phyloP scores from a whole-genome alignment of 2,113 vertebrate species.

The Callipepla californica region DNA sequence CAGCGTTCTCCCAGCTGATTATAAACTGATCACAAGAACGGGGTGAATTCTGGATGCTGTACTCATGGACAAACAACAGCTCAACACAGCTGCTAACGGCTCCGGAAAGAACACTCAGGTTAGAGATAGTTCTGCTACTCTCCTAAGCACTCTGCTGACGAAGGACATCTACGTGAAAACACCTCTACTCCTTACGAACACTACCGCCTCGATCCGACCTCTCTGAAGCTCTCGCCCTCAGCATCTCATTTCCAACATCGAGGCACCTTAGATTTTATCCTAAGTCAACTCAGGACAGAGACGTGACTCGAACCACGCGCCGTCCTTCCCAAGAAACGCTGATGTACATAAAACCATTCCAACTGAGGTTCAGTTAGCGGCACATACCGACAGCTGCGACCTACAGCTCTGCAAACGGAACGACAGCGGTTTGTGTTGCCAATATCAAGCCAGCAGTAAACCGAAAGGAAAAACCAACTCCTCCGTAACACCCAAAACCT shows the following conservation, averaged over 20 bases:
- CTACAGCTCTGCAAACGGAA: slow-evolving; percentile 68
- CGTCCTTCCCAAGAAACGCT: slow-evolving; percentile 28
- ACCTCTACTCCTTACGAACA: slow-evolving; percentile 54
- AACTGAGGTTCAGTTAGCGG: slow-evolving; percentile 66
- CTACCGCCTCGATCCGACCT: slow-evolving; percentile 58
- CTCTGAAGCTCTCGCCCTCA: slow-evolving; percentile 64
- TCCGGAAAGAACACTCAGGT: slow-evolving; percentile 65
- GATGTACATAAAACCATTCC: slow-evolving; percentile 38
- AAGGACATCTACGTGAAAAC: slow-evolving; percentile 64
- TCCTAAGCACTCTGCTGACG: slow-evolving; percentile 1
- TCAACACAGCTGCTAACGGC: slow-evolving; percentile 52
- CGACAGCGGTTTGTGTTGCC: slow-evolving; percentile 63
- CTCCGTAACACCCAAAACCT: slow-evolving; percentile 73
- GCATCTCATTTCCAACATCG: slow-evolving; percentile 65
- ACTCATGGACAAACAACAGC: slow-evolving; percentile 70
- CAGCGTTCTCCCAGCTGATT: slow-evolving; percentile 54
- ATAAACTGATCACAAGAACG: slow-evolving; percentile 58
- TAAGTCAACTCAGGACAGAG: slow-evolving; percentile 44
- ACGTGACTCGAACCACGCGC: slow-evolving; percentile 35
- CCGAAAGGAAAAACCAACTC: slow-evolving; percentile 30
- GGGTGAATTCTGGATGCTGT: slow-evolving; percentile 64
- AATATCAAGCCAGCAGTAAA: slow-evolving; percentile 67
- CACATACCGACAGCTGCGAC: slow-evolving; percentile 71
- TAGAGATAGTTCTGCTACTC: slow-evolving; percentile 41
- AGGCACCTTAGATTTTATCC: slow-evolving; percentile 54